phyloP scores from a whole-genome alignment of 2,797 vertebrate genomes.

The Chiloscyllium punctatum region DNA sequence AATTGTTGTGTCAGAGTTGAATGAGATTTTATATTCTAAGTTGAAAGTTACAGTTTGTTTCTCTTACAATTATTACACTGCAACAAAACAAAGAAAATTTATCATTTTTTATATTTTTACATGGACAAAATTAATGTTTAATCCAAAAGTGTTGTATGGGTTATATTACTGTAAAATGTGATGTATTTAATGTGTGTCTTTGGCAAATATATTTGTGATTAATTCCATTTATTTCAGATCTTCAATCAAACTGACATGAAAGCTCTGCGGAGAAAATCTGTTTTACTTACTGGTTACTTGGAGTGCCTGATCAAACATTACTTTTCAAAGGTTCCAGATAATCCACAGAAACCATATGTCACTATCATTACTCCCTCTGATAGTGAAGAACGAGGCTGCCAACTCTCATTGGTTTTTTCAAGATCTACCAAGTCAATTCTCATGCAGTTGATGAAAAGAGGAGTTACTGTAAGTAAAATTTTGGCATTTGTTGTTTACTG shows the following conservation, averaged over 20 bases:
- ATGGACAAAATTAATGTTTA: background rate
- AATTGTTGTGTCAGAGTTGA: background rate
- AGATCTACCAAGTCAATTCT: slow-evolving; percentile 61
- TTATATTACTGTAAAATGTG: slow-evolving; percentile 1
- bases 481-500: background rate
- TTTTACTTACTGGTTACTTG: slow-evolving; percentile 84
- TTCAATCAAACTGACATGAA: slow-evolving; percentile 74
- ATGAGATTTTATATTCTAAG: background rate
- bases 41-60: background rate
- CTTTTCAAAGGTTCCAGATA: slow-evolving; percentile 53
- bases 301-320: slow-evolving; percentile 75
- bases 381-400: slow-evolving; percentile 76
- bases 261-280: slow-evolving; percentile 76
- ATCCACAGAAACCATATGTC: slow-evolving; percentile 55
- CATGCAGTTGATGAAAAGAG: slow-evolving; percentile 78
- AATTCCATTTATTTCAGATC: slow-evolving; percentile 56
- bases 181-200: background rate
- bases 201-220: slow-evolving; percentile 7
- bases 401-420: slow-evolving; percentile 79
- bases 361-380: slow-evolving; percentile 73
- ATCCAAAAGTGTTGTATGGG: background rate
- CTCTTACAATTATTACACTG: background rate
- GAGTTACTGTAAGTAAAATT: slow-evolving; percentile 71
- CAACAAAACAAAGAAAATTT: background rate
- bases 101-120: background rate